These are phyloP conservation scores for Lomographa bimaculata DNA, from an alignment of 2,888 invertebrate species.

Conservation along the genomic window DNA sequence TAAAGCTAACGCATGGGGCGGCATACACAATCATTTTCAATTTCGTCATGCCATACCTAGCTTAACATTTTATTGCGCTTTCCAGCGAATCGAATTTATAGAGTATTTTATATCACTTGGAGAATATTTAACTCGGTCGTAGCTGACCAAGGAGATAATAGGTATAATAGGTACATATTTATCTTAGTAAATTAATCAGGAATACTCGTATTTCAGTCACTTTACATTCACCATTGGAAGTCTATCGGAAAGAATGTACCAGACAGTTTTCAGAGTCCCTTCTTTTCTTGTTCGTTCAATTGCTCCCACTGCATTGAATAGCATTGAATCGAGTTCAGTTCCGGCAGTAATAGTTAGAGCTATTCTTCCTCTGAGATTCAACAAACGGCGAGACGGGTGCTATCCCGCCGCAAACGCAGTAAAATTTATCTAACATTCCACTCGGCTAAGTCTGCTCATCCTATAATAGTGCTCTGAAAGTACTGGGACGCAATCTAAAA, in stretches of 20 bases:
- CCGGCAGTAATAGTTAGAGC: conserved; percentile 45
- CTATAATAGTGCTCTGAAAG: no score
- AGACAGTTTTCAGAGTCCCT: conserved; percentile 6
- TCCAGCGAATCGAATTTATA: conserved; percentile 27
- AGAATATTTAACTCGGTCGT: conserved; percentile 21
- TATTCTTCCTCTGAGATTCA: conserved; percentile 48
- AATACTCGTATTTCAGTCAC: no score
- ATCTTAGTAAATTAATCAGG: no score
- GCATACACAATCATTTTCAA: conserved; percentile 45
- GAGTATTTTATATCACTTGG: conserved; percentile 19
- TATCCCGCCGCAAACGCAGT: conserved; percentile 44
- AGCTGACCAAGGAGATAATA: no score
- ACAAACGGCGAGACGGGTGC: conserved; percentile 34
- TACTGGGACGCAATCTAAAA: no score
- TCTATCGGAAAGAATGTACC: conserved; percentile 2
- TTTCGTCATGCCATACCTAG: conserved; percentile 27
- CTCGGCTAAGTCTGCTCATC: conserved; percentile 37
- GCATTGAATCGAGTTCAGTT: conserved; percentile 46
- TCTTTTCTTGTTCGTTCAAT: conserved; percentile 42
- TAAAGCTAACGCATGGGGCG: conserved; percentile 34
- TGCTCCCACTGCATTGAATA: conserved; percentile 23
- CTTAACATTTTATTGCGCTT: conserved; percentile 29
- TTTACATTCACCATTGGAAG: neutral
- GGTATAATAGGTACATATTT: no score
- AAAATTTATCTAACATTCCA: conserved; percentile 51